Percentiles rank a stretch among this genome's conserved stretches.
Evolutionary conservation across 1,140 invertebrate genomes (phyloP).

Genomic region (Bombus breviceps): DNA sequence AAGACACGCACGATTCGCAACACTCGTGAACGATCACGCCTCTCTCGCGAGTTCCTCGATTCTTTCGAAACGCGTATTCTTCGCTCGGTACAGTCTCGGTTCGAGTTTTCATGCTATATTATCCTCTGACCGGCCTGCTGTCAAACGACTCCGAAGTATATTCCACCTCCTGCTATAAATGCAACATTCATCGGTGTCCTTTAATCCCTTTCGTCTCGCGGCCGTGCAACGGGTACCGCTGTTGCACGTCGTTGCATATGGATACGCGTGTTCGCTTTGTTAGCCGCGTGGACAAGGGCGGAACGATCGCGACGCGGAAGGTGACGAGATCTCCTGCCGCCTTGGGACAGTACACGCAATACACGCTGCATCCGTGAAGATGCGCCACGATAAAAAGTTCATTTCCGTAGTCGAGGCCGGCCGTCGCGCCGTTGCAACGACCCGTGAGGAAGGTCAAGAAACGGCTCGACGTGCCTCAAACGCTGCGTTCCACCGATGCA

Average conservation of each 20-base stretch:
- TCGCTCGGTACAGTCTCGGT: background rate
- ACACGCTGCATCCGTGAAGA: constrained; percentile 20
- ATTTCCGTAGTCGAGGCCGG: constrained; percentile 30
- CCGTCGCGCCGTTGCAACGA: constrained; percentile 30
- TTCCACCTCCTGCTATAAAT: constrained; percentile 42
- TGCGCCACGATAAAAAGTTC: constrained; percentile 51
- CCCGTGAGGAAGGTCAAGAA: constrained; percentile 43
- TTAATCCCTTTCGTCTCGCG: constrained; percentile 30
- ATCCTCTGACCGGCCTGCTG: constrained; percentile 21
- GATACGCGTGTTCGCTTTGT: constrained; percentile 42
- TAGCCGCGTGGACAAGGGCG: constrained; percentile 31
- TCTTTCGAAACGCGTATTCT: constrained; percentile 17
- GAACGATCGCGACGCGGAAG: constrained; percentile 37
- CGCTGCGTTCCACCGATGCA: constrained; percentile 10
- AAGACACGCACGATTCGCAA: background rate
- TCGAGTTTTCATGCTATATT: constrained; percentile 25
- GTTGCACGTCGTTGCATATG: constrained; percentile 50
- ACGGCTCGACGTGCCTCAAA: constrained; percentile 7
- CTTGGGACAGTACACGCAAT: constrained; percentile 14
- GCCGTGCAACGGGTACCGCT: background rate
- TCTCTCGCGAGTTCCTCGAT: background rate
- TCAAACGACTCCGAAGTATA: constrained; percentile 15
- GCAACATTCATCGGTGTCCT: constrained; percentile 28
- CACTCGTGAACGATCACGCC: background rate
- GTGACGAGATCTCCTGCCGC: constrained; percentile 40